Percentiles rank a stretch among this genome's conserved stretches.
These are phyloP conservation scores for Patagioenas fasciata DNA, from an alignment of 2,113 vertebrate species.

Conservation along the genomic window DNA sequence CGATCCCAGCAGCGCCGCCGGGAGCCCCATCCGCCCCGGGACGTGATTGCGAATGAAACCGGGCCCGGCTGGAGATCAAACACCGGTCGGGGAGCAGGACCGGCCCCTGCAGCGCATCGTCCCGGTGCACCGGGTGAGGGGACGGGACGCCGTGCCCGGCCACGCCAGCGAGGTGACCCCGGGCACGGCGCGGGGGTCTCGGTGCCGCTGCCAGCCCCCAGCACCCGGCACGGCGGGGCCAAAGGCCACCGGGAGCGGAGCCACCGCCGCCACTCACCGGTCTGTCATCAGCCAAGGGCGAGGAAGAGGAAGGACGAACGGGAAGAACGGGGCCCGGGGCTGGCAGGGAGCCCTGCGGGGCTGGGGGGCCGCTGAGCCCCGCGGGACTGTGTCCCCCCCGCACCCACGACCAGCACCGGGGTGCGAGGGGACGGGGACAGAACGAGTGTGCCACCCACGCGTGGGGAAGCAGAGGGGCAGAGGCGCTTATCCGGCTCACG, in stretches of 20 bases:
- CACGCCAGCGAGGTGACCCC: too few species aligned
- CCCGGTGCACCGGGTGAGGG: not conserved
- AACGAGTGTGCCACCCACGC: not conserved
- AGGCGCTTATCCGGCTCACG: fast-evolving
- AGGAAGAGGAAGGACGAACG: not conserved
- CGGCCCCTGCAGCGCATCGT: not conserved
- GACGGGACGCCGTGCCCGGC: not conserved
- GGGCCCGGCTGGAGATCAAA: not conserved
- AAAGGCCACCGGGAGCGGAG: not conserved
- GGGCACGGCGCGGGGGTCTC: not conserved
- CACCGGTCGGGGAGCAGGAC: not conserved
- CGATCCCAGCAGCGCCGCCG: not conserved
- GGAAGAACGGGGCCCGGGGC: not conserved
- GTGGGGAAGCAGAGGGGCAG: not conserved
- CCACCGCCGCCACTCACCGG: not conserved
- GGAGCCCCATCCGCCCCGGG: not conserved
- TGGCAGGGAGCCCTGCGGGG: not conserved
- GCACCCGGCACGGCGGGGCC: not conserved
- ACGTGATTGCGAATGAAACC: not conserved
- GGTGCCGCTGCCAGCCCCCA: not conserved
- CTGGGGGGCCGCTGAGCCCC: not conserved
- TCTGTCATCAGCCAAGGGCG: not conserved
- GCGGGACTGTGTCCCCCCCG: not conserved
- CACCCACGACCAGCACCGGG: not conserved
- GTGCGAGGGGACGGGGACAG: not conserved